Evolutionary conservation across 2,797 vertebrate species (phyloP).

Genomic region (Gobio occitaniae): DNA sequence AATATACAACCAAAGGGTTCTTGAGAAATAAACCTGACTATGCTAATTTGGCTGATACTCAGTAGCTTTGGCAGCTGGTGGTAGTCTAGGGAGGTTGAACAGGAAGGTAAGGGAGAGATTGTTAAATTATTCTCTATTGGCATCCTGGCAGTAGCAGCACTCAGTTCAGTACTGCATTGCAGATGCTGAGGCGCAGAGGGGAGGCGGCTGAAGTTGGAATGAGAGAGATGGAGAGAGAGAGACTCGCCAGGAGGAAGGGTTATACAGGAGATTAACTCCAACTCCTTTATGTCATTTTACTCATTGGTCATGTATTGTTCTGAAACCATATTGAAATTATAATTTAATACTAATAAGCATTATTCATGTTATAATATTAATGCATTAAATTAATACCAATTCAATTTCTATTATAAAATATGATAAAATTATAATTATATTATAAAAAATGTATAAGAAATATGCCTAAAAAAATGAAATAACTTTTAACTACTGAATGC

Average conservation of each 20-base stretch:
- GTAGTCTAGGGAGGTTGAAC: not conserved
- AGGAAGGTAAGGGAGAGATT: not conserved
- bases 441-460: not conserved
- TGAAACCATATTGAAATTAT: not conserved
- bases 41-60: conserved; percentile 1
- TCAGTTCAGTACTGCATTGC: conserved; percentile 59
- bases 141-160: conserved; percentile 14
- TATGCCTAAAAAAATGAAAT: not conserved
- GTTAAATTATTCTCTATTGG: conserved; percentile 21
- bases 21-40: conserved; percentile 17
- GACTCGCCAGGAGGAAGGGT: not conserved
- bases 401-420: not conserved
- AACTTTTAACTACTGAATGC: not conserved
- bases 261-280: not conserved
- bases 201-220: conserved; percentile 30
- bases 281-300: not conserved
- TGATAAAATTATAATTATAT: not conserved
- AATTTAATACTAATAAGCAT: not conserved
- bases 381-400: not conserved
- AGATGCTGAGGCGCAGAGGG: conserved; percentile 50
- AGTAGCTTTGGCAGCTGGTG: not conserved
- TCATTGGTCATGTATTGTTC: not conserved
- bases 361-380: not conserved
- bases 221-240: conserved; percentile 19
- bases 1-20: not conserved